These are phyloP conservation scores for Phenganax stokvisi DNA, from an alignment of 92 coral and sea anemone species.

Conservation along the genomic window DNA sequence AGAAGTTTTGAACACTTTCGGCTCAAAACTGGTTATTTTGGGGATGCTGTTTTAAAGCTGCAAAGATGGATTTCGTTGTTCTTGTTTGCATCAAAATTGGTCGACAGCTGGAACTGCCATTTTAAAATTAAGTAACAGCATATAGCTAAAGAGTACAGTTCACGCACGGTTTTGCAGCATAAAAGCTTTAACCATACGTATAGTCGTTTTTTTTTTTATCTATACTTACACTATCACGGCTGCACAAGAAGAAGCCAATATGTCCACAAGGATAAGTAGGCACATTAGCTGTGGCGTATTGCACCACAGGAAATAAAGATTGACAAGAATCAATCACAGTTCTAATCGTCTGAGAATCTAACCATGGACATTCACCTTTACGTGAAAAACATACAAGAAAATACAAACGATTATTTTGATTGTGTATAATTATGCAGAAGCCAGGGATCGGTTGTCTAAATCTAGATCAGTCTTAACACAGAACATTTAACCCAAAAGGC, in stretches of 20 bases:
- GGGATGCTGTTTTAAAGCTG: too few species aligned
- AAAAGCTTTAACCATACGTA: neutral
- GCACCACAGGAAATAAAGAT: slow-evolving; percentile 61
- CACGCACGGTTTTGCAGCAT: neutral
- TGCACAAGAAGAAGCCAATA: slow-evolving; percentile 81
- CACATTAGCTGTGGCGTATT: slow-evolving; percentile 70
- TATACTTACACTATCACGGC: slow-evolving; percentile 68
- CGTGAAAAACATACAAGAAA: neutral
- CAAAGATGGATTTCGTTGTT: too few species aligned
- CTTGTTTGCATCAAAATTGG: too few species aligned
- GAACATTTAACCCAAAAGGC: too few species aligned
- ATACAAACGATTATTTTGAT: neutral
- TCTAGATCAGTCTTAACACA: too few species aligned
- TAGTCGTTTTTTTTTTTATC: neutral
- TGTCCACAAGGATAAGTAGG: slow-evolving; percentile 93
- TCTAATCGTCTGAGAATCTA: slow-evolving; percentile 65
- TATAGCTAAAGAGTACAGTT: neutral
- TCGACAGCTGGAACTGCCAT: too few species aligned
- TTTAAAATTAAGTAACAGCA: neutral
- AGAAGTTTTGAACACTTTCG: too few species aligned
- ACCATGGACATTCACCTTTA: slow-evolving; percentile 81
- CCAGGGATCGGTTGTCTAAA: too few species aligned
- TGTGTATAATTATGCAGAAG: too few species aligned
- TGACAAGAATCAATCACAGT: slow-evolving; percentile 67
- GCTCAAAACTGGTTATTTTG: too few species aligned